Conservation (phyloP, 30 jellyfish, hydroid and myxozoan genomes). For the Mastigias papua region DNA sequence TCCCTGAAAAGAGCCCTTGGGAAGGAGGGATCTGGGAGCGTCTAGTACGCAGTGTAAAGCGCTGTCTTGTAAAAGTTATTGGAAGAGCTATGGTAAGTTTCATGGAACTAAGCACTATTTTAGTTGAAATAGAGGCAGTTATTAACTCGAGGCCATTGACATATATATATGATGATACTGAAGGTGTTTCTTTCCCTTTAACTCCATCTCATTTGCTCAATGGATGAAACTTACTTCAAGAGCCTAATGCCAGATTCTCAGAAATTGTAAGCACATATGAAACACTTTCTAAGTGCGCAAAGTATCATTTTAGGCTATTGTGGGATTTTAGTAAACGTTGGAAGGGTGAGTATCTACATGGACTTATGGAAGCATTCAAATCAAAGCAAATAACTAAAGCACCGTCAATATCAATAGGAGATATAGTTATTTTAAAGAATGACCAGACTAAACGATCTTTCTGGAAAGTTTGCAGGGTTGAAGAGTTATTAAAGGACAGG, state of each 20-base stretch:
- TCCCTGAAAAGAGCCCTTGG: conserved; percentile 43
- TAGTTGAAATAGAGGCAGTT: conserved; percentile 41
- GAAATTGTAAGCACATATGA: conserved; percentile 23
- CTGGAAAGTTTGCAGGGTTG: conserved; percentile 37
- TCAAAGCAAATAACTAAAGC: neutral
- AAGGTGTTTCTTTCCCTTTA: conserved; percentile 23
- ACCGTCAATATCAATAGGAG: neutral
- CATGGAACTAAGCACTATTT: conserved; percentile 20
- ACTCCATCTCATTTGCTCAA: conserved; percentile 8
- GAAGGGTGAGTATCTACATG: conserved; percentile 13
- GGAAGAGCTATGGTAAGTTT: conserved; percentile 60
- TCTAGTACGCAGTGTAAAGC: neutral
- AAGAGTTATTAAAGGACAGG: conserved; percentile 26
- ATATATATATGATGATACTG: neutral
- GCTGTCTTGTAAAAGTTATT: conserved; percentile 20
- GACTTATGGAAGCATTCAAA: neutral
- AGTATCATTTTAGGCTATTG: conserved; percentile 9
- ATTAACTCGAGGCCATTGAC: conserved; percentile 49
- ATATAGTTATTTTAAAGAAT: neutral
- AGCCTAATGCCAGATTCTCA: conserved; percentile 1
- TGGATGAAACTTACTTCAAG: conserved; percentile 1
- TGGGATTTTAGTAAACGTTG: conserved; percentile 17
- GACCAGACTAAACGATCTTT: conserved; percentile 4
- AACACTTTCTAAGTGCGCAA: neutral
- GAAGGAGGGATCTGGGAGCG: conserved; percentile 70